Base-by-base conservation (phyloP, 2,113 vertebrate genomes). In the Tragelaphus buxtoni region DNA sequence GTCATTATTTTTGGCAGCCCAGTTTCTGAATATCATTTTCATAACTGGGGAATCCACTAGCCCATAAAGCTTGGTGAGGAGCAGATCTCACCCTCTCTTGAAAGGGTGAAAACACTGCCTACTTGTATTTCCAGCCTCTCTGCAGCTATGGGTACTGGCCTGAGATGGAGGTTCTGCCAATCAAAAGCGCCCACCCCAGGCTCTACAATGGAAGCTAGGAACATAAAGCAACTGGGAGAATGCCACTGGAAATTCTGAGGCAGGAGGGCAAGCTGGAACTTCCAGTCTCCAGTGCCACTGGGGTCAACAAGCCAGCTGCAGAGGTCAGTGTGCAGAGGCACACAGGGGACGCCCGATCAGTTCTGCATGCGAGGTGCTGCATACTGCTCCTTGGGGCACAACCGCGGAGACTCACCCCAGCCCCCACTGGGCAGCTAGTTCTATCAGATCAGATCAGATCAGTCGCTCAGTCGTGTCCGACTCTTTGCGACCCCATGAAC, bases 291-390 rank as follows among this genome's bases (percentile, higher is more conserved):
- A 69, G 28, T 6, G 22, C 18, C 79, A 56, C 9, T 56, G 72
- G 9, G 30, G 42, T n/a, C n/a, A 63, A 16, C 4, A 30, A 26
- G 47, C 24, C 49, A 53, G 85, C 42, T 65, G 17, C 55, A n/a
- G 47, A 69, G 5, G 11, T 30, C 72, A 30, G 1, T 4, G 11
- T 14, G 53, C 28, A n/a, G 35, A 74, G 47, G 32, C 47, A 56
- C 39, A 56, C 5, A 1, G 32, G 8, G 26, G n/a, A 45, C 10
- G 22, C 16, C 53, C 0, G 3, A 22, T 45, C 20, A 35, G 49
- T 58, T 87, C 80, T 76, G 32, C 49, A 1, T 5, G 7, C 0
- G 9, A 24, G 18, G 16, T 18, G 76, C 60, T 39, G 8, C 20
- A 63, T 39, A 35, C 1, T n/a, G 35, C 30, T 61, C 24, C 51